Conservation (phyloP, 2,797 vertebrate genomes). For the Rhinoraja longicauda region DNA sequence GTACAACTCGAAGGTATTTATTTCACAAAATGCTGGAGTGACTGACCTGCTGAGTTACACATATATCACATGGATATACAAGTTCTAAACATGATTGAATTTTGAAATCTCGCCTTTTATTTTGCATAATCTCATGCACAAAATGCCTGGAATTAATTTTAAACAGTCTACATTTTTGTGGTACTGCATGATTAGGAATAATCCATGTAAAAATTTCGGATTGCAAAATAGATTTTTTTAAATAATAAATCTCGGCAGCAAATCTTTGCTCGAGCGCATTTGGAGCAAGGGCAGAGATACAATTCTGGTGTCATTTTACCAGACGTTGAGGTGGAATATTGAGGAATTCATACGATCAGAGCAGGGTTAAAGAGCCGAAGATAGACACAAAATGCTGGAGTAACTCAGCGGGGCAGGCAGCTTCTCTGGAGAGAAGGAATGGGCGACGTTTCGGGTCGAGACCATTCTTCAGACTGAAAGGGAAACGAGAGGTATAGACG, state of each 20-base stretch:
- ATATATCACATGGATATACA: not conserved
- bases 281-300: not conserved
- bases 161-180: too few relatives aligned
- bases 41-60: too few relatives aligned
- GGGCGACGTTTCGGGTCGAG: too few relatives aligned
- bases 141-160: not conserved
- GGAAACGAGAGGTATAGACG: too few relatives aligned
- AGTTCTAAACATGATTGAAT: not conserved
- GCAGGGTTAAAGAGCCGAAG: not conserved
- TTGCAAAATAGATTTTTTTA: not conserved
- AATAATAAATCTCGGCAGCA: too few relatives aligned
- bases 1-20: too few relatives aligned
- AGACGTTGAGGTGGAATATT: too few relatives aligned
- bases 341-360: not conserved
- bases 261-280: not conserved
- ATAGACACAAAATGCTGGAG: too few relatives aligned
- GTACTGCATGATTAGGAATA: not conserved
- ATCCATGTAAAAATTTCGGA: not conserved
- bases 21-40: too few relatives aligned
- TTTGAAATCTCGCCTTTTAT: not conserved
- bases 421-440: too few relatives aligned
- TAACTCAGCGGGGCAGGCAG: too few relatives aligned
- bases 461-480: too few relatives aligned
- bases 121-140: not conserved
- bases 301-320: not conserved